A percentile compares a stretch with the other conserved stretches of the same genome.
Evolutionary conservation across 2,888 invertebrate species (phyloP).

Genomic region (Antheraea yamamai): DNA sequence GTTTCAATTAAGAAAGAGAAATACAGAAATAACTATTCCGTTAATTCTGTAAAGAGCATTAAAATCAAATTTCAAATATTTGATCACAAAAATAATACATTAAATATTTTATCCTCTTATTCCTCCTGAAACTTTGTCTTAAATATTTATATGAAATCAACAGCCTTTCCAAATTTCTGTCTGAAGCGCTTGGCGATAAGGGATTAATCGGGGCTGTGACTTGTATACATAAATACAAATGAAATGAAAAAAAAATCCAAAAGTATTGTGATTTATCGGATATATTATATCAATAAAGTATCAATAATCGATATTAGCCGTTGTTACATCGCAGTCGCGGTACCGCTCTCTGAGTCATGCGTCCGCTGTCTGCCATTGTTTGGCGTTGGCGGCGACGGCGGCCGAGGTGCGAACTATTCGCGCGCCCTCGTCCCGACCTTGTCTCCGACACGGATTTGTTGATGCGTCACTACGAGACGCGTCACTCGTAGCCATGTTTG

Average conservation of each 20-base stretch:
- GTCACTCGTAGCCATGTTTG: constrained; percentile 35
- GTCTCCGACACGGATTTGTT: constrained; percentile 78
- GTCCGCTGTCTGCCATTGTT: constrained; percentile 60
- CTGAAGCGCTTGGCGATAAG: not conserved
- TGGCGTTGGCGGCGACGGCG: constrained; percentile 46
- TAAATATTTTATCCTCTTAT: not conserved
- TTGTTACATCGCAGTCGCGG: not conserved
- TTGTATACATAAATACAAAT: not conserved
- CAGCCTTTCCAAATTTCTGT: not conserved
- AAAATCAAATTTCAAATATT: too few relatives aligned
- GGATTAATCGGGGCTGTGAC: not conserved
- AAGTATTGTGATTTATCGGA: not conserved
- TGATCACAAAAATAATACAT: too few relatives aligned
- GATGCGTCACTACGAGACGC: constrained; percentile 69
- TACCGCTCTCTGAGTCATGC: constrained; percentile 59
- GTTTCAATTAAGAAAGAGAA: too few relatives aligned
- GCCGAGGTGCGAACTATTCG: constrained; percentile 57
- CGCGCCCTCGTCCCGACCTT: constrained; percentile 78
- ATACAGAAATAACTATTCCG: too few relatives aligned
- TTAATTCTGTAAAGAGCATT: too few relatives aligned
- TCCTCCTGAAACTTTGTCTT: not conserved
- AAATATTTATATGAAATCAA: not conserved
- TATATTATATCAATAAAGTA: not conserved
- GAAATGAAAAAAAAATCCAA: not conserved
- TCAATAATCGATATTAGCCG: not conserved